Evolutionary conservation across 2,888 invertebrate species (phyloP), one percentile per base, ranked within the genome.

Genomic region (Morpho achilles): DNA sequence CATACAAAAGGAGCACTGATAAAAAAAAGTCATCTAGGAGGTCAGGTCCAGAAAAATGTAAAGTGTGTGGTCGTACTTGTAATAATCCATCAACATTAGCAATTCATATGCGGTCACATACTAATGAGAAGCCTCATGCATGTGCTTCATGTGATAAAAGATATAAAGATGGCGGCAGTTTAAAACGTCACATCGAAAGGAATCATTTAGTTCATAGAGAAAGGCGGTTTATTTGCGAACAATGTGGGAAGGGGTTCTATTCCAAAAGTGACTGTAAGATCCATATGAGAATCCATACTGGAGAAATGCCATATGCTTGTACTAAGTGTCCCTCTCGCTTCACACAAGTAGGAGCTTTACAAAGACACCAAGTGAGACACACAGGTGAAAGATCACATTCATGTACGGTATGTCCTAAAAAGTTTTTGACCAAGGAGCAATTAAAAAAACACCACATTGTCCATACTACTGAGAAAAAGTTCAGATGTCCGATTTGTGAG

Each of bases 231-330:
- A 78, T 80, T 8, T 89, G 89, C 69, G 88, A 87, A 61, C 74
- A 71, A 41, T 89, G 89, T 68, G 87, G 87, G 0, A 88, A 87
- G 72, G 74, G 77, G 0, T 88, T 88, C 58, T 82, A 69, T 58
- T 75, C 80, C 7, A 83, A 83, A 65, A 70, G 64, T 61, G 79
- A 83, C 68, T 74, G 87, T 1, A 74, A 74, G 32, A 73, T 78
- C 10, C 89, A 90, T 52, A 78, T 82, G 75, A 69, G 87, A 7
- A 79, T 75, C 6, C 89, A 89, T 53, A 87, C 88, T 2, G 81
- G 83, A 1, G 88, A 89, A 61, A 87, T 84, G 8, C 89, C 89
- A 2, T 87, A 83, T 60, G 58, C 70, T 2, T 90, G 88, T 59
- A 60, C 78, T 0, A 61, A 75, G 16, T 90, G 89, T 56, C 71